Conservation (phyloP, 2,888 invertebrate species). For the Drosophila incognita region DNA sequence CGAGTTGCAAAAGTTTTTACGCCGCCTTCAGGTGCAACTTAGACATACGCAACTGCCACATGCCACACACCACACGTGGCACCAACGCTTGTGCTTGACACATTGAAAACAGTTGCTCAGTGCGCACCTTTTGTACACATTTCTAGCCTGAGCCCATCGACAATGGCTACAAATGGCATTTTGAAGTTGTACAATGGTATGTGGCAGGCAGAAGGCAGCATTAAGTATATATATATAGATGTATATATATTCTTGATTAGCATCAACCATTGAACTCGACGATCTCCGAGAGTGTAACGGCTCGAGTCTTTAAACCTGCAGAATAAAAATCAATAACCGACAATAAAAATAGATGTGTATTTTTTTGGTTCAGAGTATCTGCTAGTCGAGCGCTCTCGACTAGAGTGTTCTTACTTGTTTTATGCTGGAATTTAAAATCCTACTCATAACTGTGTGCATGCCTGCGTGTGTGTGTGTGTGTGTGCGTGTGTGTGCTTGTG, state of each 20-base stretch:
- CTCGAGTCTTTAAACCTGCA: neutral
- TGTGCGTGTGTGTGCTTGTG: conserved; percentile 2
- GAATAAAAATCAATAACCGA: neutral
- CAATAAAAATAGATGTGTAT: neutral
- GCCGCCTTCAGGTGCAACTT: conserved; percentile 48
- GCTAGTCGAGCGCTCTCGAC: neutral
- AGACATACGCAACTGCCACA: conserved; percentile 19
- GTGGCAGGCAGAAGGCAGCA: neutral
- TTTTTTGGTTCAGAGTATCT: neutral
- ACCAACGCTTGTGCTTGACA: conserved; percentile 61
- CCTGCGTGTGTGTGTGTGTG: conserved; percentile 12
- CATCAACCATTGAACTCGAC: neutral
- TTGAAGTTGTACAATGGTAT: neutral
- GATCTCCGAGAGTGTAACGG: neutral
- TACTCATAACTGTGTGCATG: neutral
- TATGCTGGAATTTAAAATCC: conserved; percentile 54
- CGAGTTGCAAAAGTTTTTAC: conserved; percentile 60
- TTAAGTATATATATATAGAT: neutral
- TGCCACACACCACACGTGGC: conserved; percentile 5
- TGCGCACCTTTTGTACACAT: conserved; percentile 31
- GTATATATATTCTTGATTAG: neutral
- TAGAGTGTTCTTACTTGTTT: neutral
- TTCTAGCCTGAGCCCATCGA: conserved; percentile 14
- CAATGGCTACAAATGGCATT: neutral
- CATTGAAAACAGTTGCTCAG: conserved; percentile 56